phyloP scores from a whole-genome alignment of 2,888 invertebrate species.

The Tenthredo scrophulariae region DNA sequence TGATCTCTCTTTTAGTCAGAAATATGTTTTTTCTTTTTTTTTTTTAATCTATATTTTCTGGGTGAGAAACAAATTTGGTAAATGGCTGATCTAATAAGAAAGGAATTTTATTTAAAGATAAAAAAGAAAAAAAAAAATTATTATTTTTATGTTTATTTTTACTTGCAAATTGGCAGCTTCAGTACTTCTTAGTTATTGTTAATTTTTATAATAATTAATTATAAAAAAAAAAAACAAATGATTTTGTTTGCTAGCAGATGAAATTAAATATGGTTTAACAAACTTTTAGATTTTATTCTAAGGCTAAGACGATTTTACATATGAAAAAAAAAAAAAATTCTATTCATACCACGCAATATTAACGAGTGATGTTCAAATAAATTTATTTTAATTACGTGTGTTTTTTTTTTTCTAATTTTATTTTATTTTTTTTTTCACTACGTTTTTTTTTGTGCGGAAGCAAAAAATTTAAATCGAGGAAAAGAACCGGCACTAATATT shows the following conservation, averaged over 20 bases:
- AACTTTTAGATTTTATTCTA: constrained; percentile 30
- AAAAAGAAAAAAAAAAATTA: constrained; percentile 51
- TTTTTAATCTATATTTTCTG: constrained; percentile 69
- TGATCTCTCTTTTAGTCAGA: constrained; percentile 88
- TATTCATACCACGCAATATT: constrained; percentile 55
- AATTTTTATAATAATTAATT: constrained; percentile 60
- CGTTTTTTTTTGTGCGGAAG: constrained; percentile 64
- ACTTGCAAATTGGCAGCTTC: constrained; percentile 76
- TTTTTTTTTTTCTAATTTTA: constrained; percentile 64
- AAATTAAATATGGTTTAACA: constrained; percentile 14
- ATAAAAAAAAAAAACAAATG: constrained; percentile 39
- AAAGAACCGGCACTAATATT: constrained; percentile 76
- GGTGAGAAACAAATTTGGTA: constrained; percentile 66
- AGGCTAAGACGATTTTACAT: constrained; percentile 52
- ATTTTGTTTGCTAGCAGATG: constrained; percentile 45
- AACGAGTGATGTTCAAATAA: constrained; percentile 61
- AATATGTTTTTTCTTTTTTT: constrained; percentile 78
- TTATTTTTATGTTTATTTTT: constrained; percentile 64
- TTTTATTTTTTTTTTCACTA: constrained; percentile 54
- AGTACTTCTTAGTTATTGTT: constrained; percentile 73
- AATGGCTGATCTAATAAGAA: constrained; percentile 63
- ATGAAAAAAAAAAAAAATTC: constrained; percentile 40
- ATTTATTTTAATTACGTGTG: constrained; percentile 67
- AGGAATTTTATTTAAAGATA: constrained; percentile 67
- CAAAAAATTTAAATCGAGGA: constrained; percentile 61